Evolutionary conservation across 2,113 vertebrate species (phyloP).

Genomic region (Uria aalge): DNA sequence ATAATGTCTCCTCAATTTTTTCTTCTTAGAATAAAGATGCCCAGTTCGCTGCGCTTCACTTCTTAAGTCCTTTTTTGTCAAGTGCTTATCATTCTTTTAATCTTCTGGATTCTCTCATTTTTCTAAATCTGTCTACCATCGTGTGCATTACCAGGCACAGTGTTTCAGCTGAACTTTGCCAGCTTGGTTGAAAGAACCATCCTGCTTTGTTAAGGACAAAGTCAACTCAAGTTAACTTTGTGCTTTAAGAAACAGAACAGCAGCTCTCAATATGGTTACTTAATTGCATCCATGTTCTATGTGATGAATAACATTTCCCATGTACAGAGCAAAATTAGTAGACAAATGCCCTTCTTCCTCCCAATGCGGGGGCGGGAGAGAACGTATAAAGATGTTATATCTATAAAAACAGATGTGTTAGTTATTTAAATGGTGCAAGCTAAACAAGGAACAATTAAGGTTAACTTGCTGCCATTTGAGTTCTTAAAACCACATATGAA

Average conservation of each 20-base stretch:
- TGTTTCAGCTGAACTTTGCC: neutral
- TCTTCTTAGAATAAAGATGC: neutral
- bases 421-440: constrained; percentile 16
- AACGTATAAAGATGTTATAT: neutral
- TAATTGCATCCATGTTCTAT: constrained; percentile 37
- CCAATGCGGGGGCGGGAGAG: neutral
- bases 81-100: neutral
- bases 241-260: neutral
- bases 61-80: neutral
- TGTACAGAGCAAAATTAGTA: neutral
- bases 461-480: constrained; percentile 20
- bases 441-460: constrained; percentile 40
- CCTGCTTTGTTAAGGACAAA: neutral
- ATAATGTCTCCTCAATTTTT: neutral
- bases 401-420: constrained; percentile 45
- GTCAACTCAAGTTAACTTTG: neutral
- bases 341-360: constrained; percentile 24
- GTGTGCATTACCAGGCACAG: rapidly evolving
- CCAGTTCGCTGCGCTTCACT: neutral
- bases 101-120: neutral
- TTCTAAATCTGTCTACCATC: neutral
- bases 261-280: neutral
- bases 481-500: constrained; percentile 42
- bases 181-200: neutral
- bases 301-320: constrained; percentile 28